phyloP scores from a whole-genome alignment of 2,113 vertebrate genomes.

The Junco hyemalis region DNA sequence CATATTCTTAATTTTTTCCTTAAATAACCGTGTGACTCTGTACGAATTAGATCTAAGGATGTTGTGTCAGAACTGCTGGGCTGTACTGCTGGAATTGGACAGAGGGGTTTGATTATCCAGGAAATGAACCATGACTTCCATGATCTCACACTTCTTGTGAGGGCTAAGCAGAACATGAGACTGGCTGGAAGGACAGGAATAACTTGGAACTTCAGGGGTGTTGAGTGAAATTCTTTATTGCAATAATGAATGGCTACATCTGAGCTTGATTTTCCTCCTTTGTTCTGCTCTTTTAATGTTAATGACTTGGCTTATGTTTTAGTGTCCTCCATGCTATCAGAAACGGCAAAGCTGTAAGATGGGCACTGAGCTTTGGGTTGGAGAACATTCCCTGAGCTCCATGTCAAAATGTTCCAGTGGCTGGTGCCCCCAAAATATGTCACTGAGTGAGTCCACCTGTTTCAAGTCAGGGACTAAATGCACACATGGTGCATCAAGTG shows the following conservation, averaged over 20 bases:
- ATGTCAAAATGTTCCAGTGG: background rate
- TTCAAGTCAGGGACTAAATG: background rate
- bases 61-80: background rate
- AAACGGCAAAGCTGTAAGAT: background rate
- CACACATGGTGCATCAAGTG: fast-evolving
- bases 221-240: background rate
- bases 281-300: background rate
- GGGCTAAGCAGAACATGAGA: background rate
- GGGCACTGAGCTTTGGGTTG: background rate
- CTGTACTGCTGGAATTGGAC: background rate
- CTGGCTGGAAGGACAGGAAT: background rate
- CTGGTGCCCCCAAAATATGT: background rate
- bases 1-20: background rate
- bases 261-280: background rate
- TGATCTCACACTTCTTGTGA: background rate
- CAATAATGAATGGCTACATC: background rate
- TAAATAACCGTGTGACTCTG: background rate
- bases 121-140: background rate
- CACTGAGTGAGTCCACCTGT: background rate
- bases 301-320: background rate
- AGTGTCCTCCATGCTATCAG: background rate
- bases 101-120: background rate
- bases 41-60: background rate
- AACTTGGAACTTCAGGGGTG: background rate
- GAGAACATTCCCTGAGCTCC: background rate